phyloP scores from a whole-genome alignment of 2,888 invertebrate species.

The Tupiocoris notatus region DNA sequence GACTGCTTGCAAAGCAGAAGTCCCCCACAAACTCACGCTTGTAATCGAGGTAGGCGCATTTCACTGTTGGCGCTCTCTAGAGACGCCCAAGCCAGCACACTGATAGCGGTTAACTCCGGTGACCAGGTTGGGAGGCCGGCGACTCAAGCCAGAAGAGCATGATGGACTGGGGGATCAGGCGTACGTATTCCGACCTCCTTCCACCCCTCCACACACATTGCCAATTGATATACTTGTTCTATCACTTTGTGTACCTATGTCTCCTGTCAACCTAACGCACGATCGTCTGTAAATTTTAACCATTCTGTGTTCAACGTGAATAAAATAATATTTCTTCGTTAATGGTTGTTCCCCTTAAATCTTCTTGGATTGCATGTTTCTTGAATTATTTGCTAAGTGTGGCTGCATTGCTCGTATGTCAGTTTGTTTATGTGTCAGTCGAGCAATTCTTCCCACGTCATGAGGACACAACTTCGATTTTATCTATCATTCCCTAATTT shows the following conservation, averaged over 20 bases:
- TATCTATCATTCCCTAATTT: no score
- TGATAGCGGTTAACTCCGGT: conserved; percentile 50
- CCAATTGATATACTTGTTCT: neutral
- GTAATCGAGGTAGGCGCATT: neutral
- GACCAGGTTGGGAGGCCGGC: neutral
- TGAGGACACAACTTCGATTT: no score
- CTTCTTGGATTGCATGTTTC: no score
- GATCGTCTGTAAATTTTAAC: no score
- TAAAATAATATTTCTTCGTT: no score
- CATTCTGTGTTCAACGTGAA: no score
- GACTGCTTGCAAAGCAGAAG: neutral
- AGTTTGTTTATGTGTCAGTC: no score
- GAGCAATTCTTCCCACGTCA: no score
- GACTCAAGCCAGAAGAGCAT: conserved; percentile 53
- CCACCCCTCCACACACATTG: neutral
- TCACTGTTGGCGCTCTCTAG: conserved; percentile 11
- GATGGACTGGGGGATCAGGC: conserved; percentile 74
- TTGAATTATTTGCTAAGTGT: no score
- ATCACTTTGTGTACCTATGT: neutral
- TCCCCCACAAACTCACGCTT: neutral
- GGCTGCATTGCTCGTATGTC: no score
- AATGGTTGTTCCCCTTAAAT: no score
- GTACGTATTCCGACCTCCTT: conserved; percentile 58
- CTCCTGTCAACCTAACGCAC: no score
- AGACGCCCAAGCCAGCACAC: conserved; percentile 35